Evolutionary conservation across 2,797 vertebrate species (phyloP), one percentile per base, ranked within the genome.

Genomic region (Enteromius fasciolatus): DNA sequence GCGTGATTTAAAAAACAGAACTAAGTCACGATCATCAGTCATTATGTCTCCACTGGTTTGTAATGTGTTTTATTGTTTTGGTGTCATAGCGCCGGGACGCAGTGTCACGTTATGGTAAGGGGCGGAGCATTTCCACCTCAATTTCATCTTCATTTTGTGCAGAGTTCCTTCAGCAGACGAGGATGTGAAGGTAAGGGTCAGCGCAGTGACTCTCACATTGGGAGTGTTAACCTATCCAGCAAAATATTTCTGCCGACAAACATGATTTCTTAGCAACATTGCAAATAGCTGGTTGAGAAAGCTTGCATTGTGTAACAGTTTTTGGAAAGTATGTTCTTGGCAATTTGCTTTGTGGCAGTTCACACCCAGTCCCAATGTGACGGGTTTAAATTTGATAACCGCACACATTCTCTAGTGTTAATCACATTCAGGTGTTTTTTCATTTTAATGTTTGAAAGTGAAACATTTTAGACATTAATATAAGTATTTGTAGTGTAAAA

Each of bases 101-200:
- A 39, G 36, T 7, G 2, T 39, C 36, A 39, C 36, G 7, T 39
- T 8, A 39, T 8, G 36, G 36, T 39, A 39, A 39, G 36, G 36
- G 6, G 36, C 6, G 6, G 36, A 36, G 1, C 36, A 36, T 36
- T 36, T 36, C 36, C 36, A 36, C 36, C 36, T 7, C 15, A 64
- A 64, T 64, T 20, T 36, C 28, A 31, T 33, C 31, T 33, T 64
- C 17, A 64, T 64, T 33, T 33, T 64, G 61, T 64, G 25, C 61
- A 33, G 28, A 64, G 31, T 36, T 36, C 31, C 15, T 33, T 64
- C 5, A 64, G 61, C 61, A 33, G 31, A 31, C 18, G 7, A 64
- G 61, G 61, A 64, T 33, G 61, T 64, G 61, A 64, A 64, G 7
- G 36, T 66, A 66, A 66, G 63, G 63, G 17, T 64, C 28, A 64